Evolutionary conservation across 2,113 vertebrate genomes (phyloP).

Genomic region (Oceanites oceanicus): DNA sequence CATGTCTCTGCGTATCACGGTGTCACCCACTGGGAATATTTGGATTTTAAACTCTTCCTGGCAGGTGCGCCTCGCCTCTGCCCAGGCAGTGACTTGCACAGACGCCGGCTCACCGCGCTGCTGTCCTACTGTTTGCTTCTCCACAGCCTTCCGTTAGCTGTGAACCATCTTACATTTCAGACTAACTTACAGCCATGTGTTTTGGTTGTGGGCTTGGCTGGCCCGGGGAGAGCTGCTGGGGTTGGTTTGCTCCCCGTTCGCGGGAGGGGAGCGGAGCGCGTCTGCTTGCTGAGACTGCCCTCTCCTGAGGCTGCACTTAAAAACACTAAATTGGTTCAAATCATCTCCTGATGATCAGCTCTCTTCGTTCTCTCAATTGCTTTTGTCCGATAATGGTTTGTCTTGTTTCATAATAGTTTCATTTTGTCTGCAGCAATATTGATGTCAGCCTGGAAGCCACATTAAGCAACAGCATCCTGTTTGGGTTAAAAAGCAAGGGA

Average conservation of each 20-base stretch:
- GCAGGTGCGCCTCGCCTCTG: background rate
- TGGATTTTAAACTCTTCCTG: background rate
- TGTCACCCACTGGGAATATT: background rate
- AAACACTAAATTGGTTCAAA: background rate
- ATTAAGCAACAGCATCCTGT: background rate
- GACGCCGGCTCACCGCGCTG: background rate
- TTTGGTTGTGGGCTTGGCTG: background rate
- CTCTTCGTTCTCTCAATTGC: background rate
- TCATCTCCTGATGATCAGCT: background rate
- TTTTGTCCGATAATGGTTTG: background rate
- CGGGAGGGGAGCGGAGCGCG: background rate
- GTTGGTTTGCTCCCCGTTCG: fast-evolving
- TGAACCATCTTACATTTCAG: background rate
- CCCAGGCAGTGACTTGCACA: background rate
- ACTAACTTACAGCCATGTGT: background rate
- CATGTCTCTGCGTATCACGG: fast-evolving
- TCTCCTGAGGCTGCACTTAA: background rate
- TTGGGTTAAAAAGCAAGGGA: background rate
- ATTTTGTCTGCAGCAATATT: background rate
- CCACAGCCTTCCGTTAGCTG: background rate
- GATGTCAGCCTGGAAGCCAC: background rate
- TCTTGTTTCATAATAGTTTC: background rate
- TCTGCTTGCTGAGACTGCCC: background rate
- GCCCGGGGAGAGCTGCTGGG: background rate
- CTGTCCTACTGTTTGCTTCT: background rate